These are phyloP conservation scores for Brachionus asplanchnoidis DNA, from an alignment of 1,140 invertebrate genomes.

Conservation along the genomic window DNA sequence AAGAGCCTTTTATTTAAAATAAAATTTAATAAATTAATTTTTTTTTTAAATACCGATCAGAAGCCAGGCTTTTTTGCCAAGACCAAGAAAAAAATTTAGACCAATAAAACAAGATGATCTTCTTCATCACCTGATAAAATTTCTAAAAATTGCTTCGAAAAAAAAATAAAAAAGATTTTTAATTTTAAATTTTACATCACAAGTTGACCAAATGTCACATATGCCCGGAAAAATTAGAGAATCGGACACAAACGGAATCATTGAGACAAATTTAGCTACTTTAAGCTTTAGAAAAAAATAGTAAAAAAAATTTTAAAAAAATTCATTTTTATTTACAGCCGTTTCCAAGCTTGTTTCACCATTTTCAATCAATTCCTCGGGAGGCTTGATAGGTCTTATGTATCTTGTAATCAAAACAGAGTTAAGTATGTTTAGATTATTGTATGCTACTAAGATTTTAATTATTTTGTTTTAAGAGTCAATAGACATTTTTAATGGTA, in stretches of 20 bases:
- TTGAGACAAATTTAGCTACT: constrained; percentile 61
- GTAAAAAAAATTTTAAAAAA: not conserved
- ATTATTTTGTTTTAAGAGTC: too few relatives aligned
- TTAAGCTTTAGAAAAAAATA: constrained; percentile 48
- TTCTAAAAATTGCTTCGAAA: constrained; percentile 70
- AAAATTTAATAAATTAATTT: not conserved
- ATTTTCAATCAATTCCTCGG: constrained; percentile 48
- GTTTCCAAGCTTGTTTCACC: constrained; percentile 3
- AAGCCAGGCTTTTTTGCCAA: constrained; percentile 69
- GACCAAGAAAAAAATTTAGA: constrained; percentile 70
- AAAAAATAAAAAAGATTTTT: not conserved
- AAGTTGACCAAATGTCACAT: constrained; percentile 67
- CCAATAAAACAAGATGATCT: constrained; percentile 74
- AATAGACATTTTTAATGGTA: too few relatives aligned
- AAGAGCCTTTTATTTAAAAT: not conserved
- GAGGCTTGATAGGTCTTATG: constrained; percentile 65
- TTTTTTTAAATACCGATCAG: constrained; percentile 61
- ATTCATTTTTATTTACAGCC: not conserved
- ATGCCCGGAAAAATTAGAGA: constrained; percentile 61
- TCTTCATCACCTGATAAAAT: constrained; percentile 70
- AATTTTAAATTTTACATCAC: constrained; percentile 60
- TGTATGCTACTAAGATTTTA: too few relatives aligned
- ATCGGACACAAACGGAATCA: constrained; percentile 62
- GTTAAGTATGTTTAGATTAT: too few relatives aligned
- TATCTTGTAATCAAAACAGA: constrained; percentile 68